Percentiles rank a stretch among this genome's conserved stretches.
Evolutionary conservation across 2,797 vertebrate species (phyloP).

Genomic region (Danio jaintianensis): DNA sequence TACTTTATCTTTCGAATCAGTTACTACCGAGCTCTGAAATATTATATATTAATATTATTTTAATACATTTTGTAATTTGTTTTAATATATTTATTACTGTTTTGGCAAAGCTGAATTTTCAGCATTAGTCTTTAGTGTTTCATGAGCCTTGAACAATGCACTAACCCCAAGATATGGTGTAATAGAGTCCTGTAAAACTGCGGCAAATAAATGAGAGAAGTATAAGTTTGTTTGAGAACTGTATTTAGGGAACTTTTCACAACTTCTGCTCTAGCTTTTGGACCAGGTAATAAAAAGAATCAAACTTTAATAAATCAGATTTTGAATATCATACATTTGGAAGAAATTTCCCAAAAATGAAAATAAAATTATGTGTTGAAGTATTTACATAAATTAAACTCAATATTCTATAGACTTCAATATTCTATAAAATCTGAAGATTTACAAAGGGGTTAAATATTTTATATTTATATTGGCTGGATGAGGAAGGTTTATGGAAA

Average conservation of each 20-base stretch:
- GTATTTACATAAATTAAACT: background rate
- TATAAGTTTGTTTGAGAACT: background rate
- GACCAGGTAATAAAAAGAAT: background rate
- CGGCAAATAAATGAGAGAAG: background rate
- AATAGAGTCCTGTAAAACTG: background rate
- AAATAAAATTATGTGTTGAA: background rate
- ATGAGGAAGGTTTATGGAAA: conserved; percentile 7
- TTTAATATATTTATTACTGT: background rate
- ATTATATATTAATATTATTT: no score
- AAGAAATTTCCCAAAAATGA: background rate
- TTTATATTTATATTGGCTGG: background rate
- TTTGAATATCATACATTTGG: background rate
- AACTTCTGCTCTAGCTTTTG: background rate
- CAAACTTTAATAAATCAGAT: background rate
- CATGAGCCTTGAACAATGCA: background rate
- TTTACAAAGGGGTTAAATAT: background rate
- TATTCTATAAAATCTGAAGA: background rate
- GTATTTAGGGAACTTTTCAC: background rate
- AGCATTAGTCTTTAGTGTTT: background rate
- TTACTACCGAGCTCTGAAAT: no score
- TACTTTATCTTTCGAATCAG: no score
- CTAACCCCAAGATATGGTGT: background rate
- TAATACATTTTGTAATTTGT: background rate
- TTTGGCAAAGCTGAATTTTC: background rate
- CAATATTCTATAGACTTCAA: background rate